These are phyloP conservation scores for Drosophila imparisetae DNA, from an alignment of 2,888 invertebrate species.

Conservation along the genomic window DNA sequence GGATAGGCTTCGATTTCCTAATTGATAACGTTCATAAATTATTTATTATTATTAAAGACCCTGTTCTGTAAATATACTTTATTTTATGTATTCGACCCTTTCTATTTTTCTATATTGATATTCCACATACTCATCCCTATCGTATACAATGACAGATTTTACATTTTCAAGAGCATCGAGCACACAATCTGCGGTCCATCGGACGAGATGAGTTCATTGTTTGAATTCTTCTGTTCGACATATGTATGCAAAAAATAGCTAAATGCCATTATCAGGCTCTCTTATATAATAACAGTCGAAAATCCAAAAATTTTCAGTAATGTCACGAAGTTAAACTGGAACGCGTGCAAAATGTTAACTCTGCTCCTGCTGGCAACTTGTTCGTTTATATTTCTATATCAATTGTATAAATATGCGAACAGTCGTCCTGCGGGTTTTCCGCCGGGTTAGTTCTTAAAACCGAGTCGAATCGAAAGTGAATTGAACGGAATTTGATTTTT, in stretches of 20 bases:
- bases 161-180: background rate
- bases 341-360: constrained; percentile 74
- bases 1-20: constrained; percentile 43
- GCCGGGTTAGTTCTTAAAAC: constrained; percentile 85
- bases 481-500: constrained; percentile 4
- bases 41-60: background rate
- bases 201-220: background rate
- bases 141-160: background rate
- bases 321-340: constrained; percentile 14
- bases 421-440: constrained; percentile 86
- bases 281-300: constrained; percentile 7
- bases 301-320: constrained; percentile 35
- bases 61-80: background rate
- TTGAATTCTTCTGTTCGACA: background rate
- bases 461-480: background rate
- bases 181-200: background rate
- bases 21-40: background rate
- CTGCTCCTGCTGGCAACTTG: constrained; percentile 81
- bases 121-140: too few relatives aligned
- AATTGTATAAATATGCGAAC: constrained; percentile 83
- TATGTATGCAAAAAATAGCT: background rate
- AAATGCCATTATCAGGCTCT: constrained; percentile 12
- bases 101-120: background rate
- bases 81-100: background rate
- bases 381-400: constrained; percentile 83